A percentile compares a stretch with the other conserved stretches of the same genome.
These are phyloP conservation scores for Montipora foliosa DNA, from an alignment of 64 coral and sea anemone species.

Conservation along the genomic window DNA sequence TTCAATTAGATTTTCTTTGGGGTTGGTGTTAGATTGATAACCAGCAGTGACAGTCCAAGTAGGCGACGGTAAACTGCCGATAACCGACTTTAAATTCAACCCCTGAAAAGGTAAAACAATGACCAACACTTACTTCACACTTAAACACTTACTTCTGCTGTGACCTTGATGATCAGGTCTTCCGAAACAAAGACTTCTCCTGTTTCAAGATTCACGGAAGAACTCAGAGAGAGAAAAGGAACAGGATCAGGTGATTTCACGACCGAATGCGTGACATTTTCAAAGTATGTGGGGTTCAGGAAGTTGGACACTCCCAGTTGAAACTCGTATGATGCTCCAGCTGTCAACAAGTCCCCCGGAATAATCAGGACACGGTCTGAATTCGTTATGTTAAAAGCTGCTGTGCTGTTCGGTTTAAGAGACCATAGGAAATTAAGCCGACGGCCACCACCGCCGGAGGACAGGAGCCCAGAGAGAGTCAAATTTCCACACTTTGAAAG, in stretches of 20 bases:
- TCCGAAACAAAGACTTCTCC: constrained; percentile 52
- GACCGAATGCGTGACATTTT: constrained; percentile 32
- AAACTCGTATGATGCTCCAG: constrained; percentile 54
- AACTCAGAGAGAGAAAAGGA: constrained; percentile 43
- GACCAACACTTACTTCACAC: too few species aligned
- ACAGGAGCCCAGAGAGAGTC: constrained; percentile 68
- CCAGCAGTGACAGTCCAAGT: too few species aligned
- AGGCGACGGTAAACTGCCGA: too few species aligned
- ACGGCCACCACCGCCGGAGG: constrained; percentile 72
- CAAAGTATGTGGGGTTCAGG: constrained; percentile 3
- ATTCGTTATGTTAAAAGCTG: not conserved
- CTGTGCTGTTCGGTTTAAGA: constrained; percentile 6
- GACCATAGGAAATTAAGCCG: constrained; percentile 57
- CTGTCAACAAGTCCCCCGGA: constrained; percentile 4
- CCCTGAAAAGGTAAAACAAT: too few species aligned
- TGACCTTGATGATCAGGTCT: constrained; percentile 30
- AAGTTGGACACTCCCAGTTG: constrained; percentile 66
- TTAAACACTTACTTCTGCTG: constrained; percentile 20
- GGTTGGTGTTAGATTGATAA: too few species aligned
- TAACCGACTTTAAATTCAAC: too few species aligned
- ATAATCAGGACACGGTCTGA: constrained; percentile 35
- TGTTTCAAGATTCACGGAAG: constrained; percentile 25
- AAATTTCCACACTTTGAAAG: constrained; percentile 75
- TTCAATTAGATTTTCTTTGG: too few species aligned
- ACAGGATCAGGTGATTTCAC: constrained; percentile 30